Evolutionary conservation across 2,113 vertebrate genomes (phyloP).

Genomic region (Herpetotheres cachinnans): DNA sequence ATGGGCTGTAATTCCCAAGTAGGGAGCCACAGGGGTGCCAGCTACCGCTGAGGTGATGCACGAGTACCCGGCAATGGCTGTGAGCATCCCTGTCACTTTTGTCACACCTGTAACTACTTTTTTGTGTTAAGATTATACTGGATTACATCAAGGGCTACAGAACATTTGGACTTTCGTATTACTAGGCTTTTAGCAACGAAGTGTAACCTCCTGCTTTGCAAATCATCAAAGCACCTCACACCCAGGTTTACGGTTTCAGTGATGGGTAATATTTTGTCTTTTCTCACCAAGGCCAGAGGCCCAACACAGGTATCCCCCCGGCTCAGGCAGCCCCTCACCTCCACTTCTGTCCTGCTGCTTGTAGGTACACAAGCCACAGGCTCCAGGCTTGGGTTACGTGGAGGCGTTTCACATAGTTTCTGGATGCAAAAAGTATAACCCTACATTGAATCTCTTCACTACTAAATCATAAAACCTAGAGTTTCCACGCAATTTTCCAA

Average conservation of each 20-base stretch:
- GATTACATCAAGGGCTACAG: not conserved
- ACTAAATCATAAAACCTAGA: fast-evolving
- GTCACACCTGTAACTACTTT: not conserved
- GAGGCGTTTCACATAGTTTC: not conserved
- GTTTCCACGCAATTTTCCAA: not conserved
- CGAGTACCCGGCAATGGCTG: not conserved
- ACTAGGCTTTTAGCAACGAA: not conserved
- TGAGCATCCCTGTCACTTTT: not conserved
- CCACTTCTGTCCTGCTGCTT: not conserved
- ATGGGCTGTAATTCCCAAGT: fast-evolving
- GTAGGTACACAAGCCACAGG: not conserved
- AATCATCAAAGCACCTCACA: no score
- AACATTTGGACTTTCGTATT: not conserved
- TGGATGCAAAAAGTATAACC: fast-evolving
- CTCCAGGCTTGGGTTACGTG: fast-evolving
- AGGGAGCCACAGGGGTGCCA: fast-evolving
- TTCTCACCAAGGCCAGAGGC: not conserved
- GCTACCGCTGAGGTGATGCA: fast-evolving
- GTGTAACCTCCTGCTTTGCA: not conserved
- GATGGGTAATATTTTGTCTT: no score
- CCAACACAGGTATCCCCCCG: not conserved
- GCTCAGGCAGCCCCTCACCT: not conserved
- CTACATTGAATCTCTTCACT: not conserved
- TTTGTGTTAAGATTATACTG: no score
- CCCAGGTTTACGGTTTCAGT: no score